Base-by-base conservation (phyloP, 92 coral and sea anemone species). In the Palythoa caribaeorum region DNA sequence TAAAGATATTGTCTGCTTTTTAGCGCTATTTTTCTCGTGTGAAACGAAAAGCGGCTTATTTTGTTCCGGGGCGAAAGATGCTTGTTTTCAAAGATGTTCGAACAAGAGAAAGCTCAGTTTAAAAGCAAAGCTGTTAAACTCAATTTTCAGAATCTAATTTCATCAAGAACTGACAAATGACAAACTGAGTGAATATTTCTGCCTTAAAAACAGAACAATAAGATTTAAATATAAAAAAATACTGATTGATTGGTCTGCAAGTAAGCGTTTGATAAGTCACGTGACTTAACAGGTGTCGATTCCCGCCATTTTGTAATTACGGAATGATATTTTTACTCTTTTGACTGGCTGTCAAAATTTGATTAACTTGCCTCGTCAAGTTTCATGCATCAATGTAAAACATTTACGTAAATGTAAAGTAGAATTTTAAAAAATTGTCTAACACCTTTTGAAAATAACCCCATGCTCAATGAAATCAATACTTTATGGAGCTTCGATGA, bases 271-370 rank as follows among this genome's bases (percentile, higher is more conserved):
- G 44, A 60, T 6, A 9, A 38, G 74, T 87, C 93, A 91, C 91
- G 75, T 88, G 93, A 76, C 83, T 12, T 59, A 87, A 83, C 93
- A 91, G 93, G 91, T 91, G 93, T 81, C 75, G 21, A 47, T 80
- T 65, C 75, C 86, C 86, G 86, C 86, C 86, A 81, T 81, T 81
- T 81, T 81, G 44, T 28, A 60, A 48, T 60, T 11, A 54, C 14
- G 21, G 6, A 63, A 1, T 9, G 70, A 12, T 63, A 62, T 60
- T 72, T 37, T 38, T 10, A 59, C 55, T 62, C 65, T 80, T 69
- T 80, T 44, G 85, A 80, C 59, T 53, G 36, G 47, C 16, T 68
- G 60, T 65, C 86, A 28, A 47, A 6, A 47, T 53, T 38, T 81
- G 57, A 38, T 79, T 59, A 71, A 3, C 38, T 53, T 55, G 21